Evolutionary conservation across 2,888 invertebrate genomes (phyloP).

Genomic region (Parapristionchus giblindavisi): DNA sequence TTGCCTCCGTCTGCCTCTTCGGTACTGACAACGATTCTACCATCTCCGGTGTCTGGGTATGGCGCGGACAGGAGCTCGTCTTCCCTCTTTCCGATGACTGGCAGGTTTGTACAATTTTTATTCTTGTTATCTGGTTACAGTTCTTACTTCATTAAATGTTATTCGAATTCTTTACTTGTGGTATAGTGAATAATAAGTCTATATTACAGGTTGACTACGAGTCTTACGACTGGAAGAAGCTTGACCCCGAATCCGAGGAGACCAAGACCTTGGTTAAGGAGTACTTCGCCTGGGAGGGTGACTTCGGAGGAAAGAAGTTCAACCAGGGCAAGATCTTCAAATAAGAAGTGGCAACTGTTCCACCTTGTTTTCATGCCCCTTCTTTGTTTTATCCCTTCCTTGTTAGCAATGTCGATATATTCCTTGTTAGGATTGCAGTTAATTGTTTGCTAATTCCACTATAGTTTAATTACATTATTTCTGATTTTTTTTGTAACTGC

Average conservation of each 20-base stretch:
- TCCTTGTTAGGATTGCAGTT: slow-evolving; percentile 34
- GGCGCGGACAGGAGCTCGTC: slow-evolving; percentile 93
- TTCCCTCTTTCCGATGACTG: slow-evolving; percentile 77
- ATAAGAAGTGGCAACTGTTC: slow-evolving; percentile 71
- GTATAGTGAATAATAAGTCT: neutral
- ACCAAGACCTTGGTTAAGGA: slow-evolving; percentile 74
- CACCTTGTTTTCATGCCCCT: slow-evolving; percentile 18
- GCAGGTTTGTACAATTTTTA: slow-evolving; percentile 51
- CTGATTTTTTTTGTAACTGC: slow-evolving; percentile 27
- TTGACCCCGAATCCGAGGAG: slow-evolving; percentile 82
- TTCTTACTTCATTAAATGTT: neutral
- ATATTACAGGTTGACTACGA: slow-evolving; percentile 85
- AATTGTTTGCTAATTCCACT: neutral
- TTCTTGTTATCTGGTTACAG: neutral
- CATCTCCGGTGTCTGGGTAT: slow-evolving; percentile 97
- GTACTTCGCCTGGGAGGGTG: slow-evolving; percentile 74
- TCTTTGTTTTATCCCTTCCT: slow-evolving; percentile 12
- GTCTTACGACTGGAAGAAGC: slow-evolving; percentile 91
- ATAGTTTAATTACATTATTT: slow-evolving; percentile 24
- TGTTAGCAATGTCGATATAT: slow-evolving; percentile 1
- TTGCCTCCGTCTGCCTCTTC: slow-evolving; percentile 91
- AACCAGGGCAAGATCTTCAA: slow-evolving; percentile 99
- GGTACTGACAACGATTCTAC: slow-evolving; percentile 89
- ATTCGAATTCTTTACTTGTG: neutral
- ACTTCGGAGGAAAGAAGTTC: slow-evolving; percentile 88